Evolutionary conservation across 2,113 vertebrate species (phyloP).

Genomic region (Anarhynchus alexandrinus): DNA sequence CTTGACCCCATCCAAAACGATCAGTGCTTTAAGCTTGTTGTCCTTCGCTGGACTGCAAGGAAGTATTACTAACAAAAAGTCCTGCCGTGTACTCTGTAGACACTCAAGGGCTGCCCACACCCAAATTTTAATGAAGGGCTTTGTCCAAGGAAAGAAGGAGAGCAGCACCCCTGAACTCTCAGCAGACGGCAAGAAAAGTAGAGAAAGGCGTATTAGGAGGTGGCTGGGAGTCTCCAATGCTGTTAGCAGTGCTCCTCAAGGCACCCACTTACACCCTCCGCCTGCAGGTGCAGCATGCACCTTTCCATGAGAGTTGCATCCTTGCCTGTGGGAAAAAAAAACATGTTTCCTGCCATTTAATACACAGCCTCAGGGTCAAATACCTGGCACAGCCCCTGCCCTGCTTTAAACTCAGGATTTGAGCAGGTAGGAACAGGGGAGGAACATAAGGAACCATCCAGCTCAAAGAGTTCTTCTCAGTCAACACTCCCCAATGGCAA

Average conservation of each 20-base stretch:
- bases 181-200: neutral
- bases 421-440: neutral
- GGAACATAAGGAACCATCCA: neutral
- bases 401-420: neutral
- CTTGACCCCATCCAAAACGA: neutral
- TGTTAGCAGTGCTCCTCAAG: neutral
- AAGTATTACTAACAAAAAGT: neutral
- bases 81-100: neutral
- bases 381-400: neutral
- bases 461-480: neutral
- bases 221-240: neutral
- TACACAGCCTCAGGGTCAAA: neutral
- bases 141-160: neutral
- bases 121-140: neutral
- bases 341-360: neutral
- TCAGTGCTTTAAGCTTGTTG: neutral
- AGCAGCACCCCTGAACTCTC: neutral
- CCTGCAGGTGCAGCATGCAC: neutral
- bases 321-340: neutral
- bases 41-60: neutral
- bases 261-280: neutral
- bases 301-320: neutral
- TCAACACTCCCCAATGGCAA: neutral
- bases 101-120: neutral
- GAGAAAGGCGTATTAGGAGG: neutral